Conservation (phyloP, 2,797 vertebrate species). For the Sebastes jordani region DNA sequence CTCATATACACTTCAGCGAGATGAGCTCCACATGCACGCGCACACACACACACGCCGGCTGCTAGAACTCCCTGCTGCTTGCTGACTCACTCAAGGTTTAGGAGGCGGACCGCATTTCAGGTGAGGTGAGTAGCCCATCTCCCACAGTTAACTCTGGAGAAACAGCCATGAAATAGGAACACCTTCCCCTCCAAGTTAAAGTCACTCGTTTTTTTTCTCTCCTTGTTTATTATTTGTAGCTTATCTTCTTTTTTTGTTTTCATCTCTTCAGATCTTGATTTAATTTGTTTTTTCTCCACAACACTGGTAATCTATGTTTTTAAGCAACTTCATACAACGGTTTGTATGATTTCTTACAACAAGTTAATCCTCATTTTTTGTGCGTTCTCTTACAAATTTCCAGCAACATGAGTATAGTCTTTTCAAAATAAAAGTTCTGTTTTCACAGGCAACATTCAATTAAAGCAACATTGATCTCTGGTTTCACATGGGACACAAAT, state of each 20-base stretch:
- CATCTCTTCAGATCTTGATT: neutral
- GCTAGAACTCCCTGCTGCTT: slow-evolving; percentile 24
- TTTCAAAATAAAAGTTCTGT: no score
- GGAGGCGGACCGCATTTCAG: slow-evolving; percentile 28
- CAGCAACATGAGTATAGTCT: no score
- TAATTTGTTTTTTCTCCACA: neutral
- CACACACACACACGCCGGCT: slow-evolving; percentile 1
- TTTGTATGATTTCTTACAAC: no score
- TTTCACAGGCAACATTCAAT: neutral
- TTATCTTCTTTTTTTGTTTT: neutral
- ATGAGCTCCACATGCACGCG: slow-evolving; percentile 10
- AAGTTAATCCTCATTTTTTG: no score
- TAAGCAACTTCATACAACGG: no score
- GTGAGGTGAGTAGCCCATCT: slow-evolving; percentile 25
- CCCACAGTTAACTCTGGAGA: slow-evolving; percentile 27
- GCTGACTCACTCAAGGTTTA: slow-evolving; percentile 54
- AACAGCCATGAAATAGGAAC: slow-evolving; percentile 42
- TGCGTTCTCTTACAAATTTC: no score
- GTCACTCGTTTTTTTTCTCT: neutral
- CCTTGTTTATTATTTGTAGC: neutral
- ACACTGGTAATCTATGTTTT: neutral
- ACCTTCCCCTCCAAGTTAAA: slow-evolving; percentile 26
- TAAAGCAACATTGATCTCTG: neutral
- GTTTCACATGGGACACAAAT: accelerated
- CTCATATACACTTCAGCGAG: slow-evolving; percentile 31